A percentile compares a stretch with the other conserved stretches of the same genome.
phyloP scores from a whole-genome alignment of 2,888 invertebrate genomes.

The Nasonovia ribisnigri region DNA sequence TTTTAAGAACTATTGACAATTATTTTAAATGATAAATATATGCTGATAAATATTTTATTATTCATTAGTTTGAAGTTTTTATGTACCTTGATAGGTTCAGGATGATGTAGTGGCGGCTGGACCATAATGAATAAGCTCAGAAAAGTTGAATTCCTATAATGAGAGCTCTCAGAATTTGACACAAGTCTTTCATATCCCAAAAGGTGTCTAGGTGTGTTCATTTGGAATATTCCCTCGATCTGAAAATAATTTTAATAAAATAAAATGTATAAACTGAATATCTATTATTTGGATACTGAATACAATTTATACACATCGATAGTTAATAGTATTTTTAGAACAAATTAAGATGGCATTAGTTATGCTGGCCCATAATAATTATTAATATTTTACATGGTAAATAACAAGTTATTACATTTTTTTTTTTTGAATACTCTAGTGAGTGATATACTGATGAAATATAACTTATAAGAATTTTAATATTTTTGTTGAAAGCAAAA shows the following conservation, averaged over 20 bases:
- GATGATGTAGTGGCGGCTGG: slow-evolving; percentile 75
- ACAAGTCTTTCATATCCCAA: slow-evolving; percentile 75
- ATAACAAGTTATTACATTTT: background rate
- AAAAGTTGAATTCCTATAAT: slow-evolving; percentile 72
- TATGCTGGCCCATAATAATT: background rate
- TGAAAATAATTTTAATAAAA: slow-evolving; percentile 70
- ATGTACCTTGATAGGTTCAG: slow-evolving; percentile 69
- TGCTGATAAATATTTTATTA: background rate
- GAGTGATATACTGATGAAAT: background rate
- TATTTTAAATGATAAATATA: background rate
- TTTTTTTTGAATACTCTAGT: background rate
- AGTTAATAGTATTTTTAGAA: background rate
- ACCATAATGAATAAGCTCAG: slow-evolving; percentile 77
- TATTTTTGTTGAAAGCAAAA: background rate
- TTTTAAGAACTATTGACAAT: background rate
- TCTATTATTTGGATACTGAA: background rate
- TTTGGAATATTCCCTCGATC: slow-evolving; percentile 87
- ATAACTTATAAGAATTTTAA: background rate
- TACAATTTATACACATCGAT: background rate
- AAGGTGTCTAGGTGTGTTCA: slow-evolving; percentile 80
- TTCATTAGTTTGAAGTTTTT: background rate
- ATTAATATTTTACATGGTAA: background rate
- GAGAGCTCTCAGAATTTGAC: slow-evolving; percentile 66
- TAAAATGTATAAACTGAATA: background rate
- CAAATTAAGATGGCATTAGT: background rate